phyloP scores from a whole-genome alignment of 1,140 invertebrate species.

The Aphelenchoides besseyi region DNA sequence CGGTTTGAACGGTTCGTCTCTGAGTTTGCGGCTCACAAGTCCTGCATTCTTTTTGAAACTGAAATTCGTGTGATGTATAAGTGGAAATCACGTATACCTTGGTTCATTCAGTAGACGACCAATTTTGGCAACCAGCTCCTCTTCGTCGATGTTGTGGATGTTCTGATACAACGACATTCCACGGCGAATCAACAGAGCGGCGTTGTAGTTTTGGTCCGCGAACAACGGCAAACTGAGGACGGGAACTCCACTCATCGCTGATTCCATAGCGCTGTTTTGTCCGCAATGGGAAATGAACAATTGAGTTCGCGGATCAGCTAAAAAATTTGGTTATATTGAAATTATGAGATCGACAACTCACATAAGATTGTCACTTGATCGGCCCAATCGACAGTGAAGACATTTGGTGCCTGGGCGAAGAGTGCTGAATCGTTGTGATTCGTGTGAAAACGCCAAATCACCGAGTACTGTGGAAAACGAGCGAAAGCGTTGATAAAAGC shows the following conservation, averaged over 20 bases:
- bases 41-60: slow-evolving; percentile 21
- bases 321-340: too few species aligned
- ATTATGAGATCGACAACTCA: too few species aligned
- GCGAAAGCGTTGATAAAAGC: slow-evolving; percentile 38
- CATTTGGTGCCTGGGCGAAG: slow-evolving; percentile 12
- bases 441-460: slow-evolving; percentile 40
- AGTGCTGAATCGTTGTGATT: slow-evolving; percentile 19
- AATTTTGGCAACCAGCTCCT: slow-evolving; percentile 21
- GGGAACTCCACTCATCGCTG: neutral
- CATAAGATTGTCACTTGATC: slow-evolving; percentile 16
- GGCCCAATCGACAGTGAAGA: slow-evolving; percentile 19
- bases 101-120: slow-evolving; percentile 1
- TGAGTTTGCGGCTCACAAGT: slow-evolving; percentile 14
- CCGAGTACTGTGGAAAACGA: slow-evolving; percentile 35
- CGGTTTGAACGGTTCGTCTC: slow-evolving; percentile 24
- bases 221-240: slow-evolving; percentile 19
- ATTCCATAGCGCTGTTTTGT: slow-evolving; percentile 24
- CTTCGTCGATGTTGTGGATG: slow-evolving; percentile 5
- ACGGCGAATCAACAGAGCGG: slow-evolving; percentile 14
- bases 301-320: slow-evolving; percentile 8
- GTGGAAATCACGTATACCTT: neutral
- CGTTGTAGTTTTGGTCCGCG: slow-evolving; percentile 26
- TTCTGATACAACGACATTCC: slow-evolving; percentile 20
- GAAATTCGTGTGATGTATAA: neutral
- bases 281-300: slow-evolving; percentile 26